Conservation (phyloP, 2,797 vertebrate species). For the Peromyscus nudipes region DNA sequence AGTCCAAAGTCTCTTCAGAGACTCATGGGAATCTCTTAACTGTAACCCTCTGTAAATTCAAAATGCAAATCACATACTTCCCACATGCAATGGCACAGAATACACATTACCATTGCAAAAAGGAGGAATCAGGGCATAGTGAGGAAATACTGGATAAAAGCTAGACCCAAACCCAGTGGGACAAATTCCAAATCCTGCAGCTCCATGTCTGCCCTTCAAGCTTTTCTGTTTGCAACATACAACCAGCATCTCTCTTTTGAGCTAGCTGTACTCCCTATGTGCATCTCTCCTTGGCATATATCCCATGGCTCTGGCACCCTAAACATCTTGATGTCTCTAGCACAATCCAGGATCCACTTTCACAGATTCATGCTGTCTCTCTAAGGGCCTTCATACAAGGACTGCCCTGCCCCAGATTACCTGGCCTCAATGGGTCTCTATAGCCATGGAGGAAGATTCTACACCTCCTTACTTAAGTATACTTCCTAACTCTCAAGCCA, state of each 20-base stretch:
- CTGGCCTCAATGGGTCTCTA: background rate
- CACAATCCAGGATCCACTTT: background rate
- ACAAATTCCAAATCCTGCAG: background rate
- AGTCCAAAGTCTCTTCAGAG: background rate
- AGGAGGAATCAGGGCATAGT: background rate
- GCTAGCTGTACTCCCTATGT: background rate
- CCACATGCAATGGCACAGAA: background rate
- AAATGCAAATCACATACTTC: background rate
- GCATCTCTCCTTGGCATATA: background rate
- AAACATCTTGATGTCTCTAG: background rate
- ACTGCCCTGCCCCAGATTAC: background rate
- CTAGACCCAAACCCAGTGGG: background rate
- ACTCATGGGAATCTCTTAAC: background rate
- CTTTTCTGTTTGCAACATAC: background rate
- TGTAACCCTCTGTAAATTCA: background rate
- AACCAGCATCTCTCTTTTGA: background rate
- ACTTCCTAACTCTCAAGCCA: background rate
- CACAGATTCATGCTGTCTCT: background rate
- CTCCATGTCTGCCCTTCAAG: background rate
- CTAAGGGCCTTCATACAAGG: background rate
- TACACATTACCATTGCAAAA: background rate
- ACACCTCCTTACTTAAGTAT: background rate
- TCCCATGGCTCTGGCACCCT: too few relatives aligned
- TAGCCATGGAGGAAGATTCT: background rate
- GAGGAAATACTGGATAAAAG: background rate